Evolutionary conservation across 2,888 invertebrate species (phyloP), one percentile per base, ranked within the genome.

Genomic region (Dicroscelio sp.): DNA sequence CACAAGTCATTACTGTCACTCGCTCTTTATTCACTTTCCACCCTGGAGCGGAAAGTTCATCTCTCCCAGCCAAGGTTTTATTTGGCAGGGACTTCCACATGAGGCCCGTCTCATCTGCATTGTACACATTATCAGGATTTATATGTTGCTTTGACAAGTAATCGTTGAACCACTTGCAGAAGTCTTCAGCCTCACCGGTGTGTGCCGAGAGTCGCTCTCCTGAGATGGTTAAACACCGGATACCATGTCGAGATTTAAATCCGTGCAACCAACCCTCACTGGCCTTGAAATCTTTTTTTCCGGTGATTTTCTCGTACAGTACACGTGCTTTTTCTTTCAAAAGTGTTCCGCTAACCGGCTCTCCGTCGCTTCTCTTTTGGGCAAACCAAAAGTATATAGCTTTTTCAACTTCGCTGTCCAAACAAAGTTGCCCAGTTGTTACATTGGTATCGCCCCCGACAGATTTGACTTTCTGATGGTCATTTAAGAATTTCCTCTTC

Each of bases 1-100:
- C 92, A 79, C 95, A 95, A 12, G 92, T 75, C 91, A 95, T 91
- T 10, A 94, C 76, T 38, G 94, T 95, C 1, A 95, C 85, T 30
- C 94, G 71, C 17, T 94, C 94, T 80, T 94, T 95, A 8, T 75
- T 90, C 0, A 87, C 55, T 93, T 94, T 94, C 35, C 55, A 84
- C 25, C 94, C 94, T 23, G 91, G 91, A 52, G 90, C 94, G 65
- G 90, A 78, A 60, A 83, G 67, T 91, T 94, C 93, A 20, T 78
- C 48, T 31, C 75, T 48, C 8, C 78, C 80, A 35, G 90, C 92
- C 17, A 93, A 78, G 5, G 94, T 93, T 90, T 90, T 91, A 23
- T 80, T 63, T 4, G 93, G 94, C 75, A 95, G 52, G 17, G 90
- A 55, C 83, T 91, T 94, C 94, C 94, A 94, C 10, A 91, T 71